Percentiles rank a stretch among this genome's conserved stretches.
Evolutionary conservation across 1,140 invertebrate species (phyloP).

Genomic region (Pseudachorutes palmiensis): DNA sequence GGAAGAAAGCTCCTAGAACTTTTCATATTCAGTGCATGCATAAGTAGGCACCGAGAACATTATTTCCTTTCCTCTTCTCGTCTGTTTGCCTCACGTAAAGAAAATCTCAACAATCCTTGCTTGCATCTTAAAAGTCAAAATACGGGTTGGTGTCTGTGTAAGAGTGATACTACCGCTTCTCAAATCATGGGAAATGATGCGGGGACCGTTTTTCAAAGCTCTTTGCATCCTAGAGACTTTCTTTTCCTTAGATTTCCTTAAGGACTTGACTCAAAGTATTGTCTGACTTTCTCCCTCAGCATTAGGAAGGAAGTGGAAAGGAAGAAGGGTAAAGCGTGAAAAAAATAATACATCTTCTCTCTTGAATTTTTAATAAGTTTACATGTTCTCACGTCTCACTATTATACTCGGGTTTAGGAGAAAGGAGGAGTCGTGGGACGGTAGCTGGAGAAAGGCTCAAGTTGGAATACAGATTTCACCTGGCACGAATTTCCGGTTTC

Average conservation of each 20-base stretch:
- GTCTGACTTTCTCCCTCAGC: not conserved
- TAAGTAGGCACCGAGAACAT: slow-evolving; percentile 5
- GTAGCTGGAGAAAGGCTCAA: not conserved
- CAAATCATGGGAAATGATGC: slow-evolving; percentile 13
- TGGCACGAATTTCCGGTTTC: slow-evolving; percentile 1
- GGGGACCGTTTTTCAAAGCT: not conserved
- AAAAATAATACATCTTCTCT: slow-evolving; percentile 9
- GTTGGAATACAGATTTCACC: not conserved
- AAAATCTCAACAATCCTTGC: too few species aligned
- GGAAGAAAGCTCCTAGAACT: not conserved
- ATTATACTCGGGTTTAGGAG: not conserved
- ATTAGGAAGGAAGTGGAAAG: not conserved
- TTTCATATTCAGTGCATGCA: slow-evolving; percentile 6
- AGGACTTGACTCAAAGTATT: too few species aligned
- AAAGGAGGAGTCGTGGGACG: not conserved
- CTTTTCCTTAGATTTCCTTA: too few species aligned
- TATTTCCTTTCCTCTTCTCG: not conserved
- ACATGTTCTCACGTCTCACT: slow-evolving; percentile 5
- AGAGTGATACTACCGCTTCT: not conserved
- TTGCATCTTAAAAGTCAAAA: slow-evolving; percentile 8
- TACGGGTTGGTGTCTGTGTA: not conserved
- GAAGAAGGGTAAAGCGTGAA: not conserved
- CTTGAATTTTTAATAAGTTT: slow-evolving; percentile 14
- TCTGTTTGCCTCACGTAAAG: not conserved
- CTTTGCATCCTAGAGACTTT: not conserved